Base-by-base conservation (phyloP, 2,888 invertebrate species). In the Parnassius smintheus region DNA sequence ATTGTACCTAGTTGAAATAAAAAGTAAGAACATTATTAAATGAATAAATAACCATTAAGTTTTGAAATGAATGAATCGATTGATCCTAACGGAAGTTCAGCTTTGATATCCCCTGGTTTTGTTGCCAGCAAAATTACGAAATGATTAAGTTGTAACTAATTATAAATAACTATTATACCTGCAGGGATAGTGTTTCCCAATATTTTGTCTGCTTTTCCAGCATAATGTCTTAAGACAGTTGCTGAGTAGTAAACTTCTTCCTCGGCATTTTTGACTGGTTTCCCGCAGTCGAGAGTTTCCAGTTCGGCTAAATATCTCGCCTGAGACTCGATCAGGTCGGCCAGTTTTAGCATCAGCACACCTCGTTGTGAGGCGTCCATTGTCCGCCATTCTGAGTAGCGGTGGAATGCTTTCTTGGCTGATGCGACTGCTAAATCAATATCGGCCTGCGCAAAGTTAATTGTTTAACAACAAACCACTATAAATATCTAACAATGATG, bases 271-370 rank as follows among this genome's bases (percentile, higher is more conserved):
- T 93, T 89, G 72, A 95, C 98, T 0, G 98, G 98, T 80, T 98
- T 98, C 0, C 98, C 98, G 84, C 98, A 98, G 82, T 99, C 98
- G 67, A 98, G 82, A 0, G 98, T 98, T 90, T 99, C 99, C 70
- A 99, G 92, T 75, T 97, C 96, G 2, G 96, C 96, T 65, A 98
- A 80, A 66, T 95, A 94, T 13, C 93, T 88, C 44, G 93, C 91
- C 75, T 98, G 96, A 35, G 96, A 92, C 70, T 95, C 94, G 64
- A 98, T 93, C 0, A 98, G 92, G 67, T 96, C 95, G 11, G 97
- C 96, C 63, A 98, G 87, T 85, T 94, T 88, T 8, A 85, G 86
- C 70, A 98, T 93, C 1, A 98, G 92, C 35, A 87, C 82, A 1
- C 96, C 97, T 69, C 98, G 93, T 56, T 93, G 91, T 2, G 97